Conservation (phyloP, 2,797 vertebrate genomes). For the Caiman crocodilus region DNA sequence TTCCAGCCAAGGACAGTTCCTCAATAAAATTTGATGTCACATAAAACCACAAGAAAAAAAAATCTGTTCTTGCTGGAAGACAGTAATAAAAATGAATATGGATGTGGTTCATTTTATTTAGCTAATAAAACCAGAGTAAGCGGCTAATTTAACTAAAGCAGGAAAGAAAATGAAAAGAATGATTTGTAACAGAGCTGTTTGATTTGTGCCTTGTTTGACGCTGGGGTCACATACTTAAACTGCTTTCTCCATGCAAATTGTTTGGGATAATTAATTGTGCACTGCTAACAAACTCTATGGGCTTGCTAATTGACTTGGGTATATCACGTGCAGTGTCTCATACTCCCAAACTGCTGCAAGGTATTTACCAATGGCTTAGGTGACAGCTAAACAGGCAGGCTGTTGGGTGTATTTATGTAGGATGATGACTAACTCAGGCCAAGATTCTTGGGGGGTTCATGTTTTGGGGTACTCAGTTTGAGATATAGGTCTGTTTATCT, state of each 20-base stretch:
- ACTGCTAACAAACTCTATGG: background rate
- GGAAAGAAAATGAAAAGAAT: background rate
- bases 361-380: background rate
- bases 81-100: background rate
- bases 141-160: background rate
- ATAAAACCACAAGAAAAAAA: background rate
- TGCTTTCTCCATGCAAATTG: background rate
- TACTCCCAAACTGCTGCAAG: background rate
- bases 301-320: background rate
- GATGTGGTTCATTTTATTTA: background rate
- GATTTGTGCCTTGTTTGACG: background rate
- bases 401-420: background rate
- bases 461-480: background rate
- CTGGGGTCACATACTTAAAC: background rate
- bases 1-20: background rate
- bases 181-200: background rate
- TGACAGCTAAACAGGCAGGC: background rate
- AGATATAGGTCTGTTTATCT: background rate
- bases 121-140: constrained; percentile 3
- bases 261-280: background rate
- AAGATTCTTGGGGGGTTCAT: background rate
- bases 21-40: background rate
- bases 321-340: background rate
- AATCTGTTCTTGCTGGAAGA: background rate
- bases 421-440: background rate